These are phyloP conservation scores for Eudemis profundana DNA, from an alignment of 2,888 invertebrate genomes.

Conservation along the genomic window DNA sequence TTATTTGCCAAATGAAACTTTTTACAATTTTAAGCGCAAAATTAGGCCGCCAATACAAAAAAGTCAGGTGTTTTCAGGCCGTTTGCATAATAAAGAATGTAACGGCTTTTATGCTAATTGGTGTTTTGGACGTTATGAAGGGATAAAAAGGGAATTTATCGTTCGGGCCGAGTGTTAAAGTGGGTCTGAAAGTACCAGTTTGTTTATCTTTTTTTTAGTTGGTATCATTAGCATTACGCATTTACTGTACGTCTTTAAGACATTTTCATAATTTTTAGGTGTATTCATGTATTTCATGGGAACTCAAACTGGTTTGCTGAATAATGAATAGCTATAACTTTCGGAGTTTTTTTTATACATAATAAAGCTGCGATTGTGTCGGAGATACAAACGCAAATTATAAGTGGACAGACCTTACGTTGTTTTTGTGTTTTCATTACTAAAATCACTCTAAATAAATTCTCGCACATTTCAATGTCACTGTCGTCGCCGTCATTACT, in stretches of 20 bases:
- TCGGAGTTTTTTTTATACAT: too few species aligned
- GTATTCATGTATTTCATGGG: not conserved
- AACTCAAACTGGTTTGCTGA: too few species aligned
- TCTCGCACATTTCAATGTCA: too few species aligned
- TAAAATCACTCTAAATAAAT: too few species aligned
- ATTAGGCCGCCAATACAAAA: conserved; percentile 42
- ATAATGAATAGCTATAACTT: too few species aligned
- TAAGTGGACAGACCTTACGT: too few species aligned
- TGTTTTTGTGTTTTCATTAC: too few species aligned
- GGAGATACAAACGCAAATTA: too few species aligned
- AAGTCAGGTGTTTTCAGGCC: conserved; percentile 48
- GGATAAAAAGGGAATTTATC: conserved; percentile 57
- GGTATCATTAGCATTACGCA: conserved; percentile 31
- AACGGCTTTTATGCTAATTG: conserved; percentile 58
- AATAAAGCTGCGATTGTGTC: too few species aligned
- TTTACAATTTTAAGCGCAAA: conserved; percentile 37
- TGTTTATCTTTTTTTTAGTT: conserved; percentile 37
- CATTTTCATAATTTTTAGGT: conserved; percentile 9
- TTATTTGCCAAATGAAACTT: conserved; percentile 42
- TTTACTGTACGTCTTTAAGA: conserved; percentile 5
- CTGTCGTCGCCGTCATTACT: too few species aligned
- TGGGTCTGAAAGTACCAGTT: conserved; percentile 42
- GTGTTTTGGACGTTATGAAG: conserved; percentile 55
- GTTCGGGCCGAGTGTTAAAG: conserved; percentile 49
- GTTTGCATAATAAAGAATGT: conserved; percentile 51